Conservation (phyloP, 2,113 vertebrate genomes). For the Alethe diademata region DNA sequence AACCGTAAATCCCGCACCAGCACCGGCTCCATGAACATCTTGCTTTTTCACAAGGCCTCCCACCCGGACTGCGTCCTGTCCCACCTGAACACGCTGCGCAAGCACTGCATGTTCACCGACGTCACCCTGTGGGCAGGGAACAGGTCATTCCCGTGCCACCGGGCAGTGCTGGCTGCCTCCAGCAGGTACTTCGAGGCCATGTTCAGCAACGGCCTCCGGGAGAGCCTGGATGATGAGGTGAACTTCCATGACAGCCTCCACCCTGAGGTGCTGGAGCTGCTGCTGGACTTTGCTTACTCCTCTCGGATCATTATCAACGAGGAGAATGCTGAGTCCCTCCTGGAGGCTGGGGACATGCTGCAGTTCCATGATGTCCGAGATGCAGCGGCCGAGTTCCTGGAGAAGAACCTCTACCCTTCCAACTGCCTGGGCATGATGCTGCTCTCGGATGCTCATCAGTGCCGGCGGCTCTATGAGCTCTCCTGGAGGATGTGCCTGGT, state of each 20-base stretch:
- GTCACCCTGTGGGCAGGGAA: slow-evolving; percentile 92
- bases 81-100: slow-evolving; percentile 89
- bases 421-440: slow-evolving; percentile 96
- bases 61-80: slow-evolving; percentile 91
- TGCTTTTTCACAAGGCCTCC: slow-evolving; percentile 91
- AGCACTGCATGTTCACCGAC: slow-evolving; percentile 92
- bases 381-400: slow-evolving; percentile 89
- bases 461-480: slow-evolving; percentile 87
- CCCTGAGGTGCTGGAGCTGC: slow-evolving; percentile 91
- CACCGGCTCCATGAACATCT: slow-evolving; percentile 90
- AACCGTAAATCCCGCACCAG: slow-evolving; percentile 93
- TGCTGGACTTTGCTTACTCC: slow-evolving; percentile 94
- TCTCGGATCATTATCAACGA: slow-evolving; percentile 91
- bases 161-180: slow-evolving; percentile 90
- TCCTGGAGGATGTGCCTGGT: slow-evolving; percentile 94
- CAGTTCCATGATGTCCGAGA: slow-evolving; percentile 93
- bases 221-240: slow-evolving; percentile 87
- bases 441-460: slow-evolving; percentile 93
- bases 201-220: slow-evolving; percentile 92
- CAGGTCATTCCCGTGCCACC: slow-evolving; percentile 90
- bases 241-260: slow-evolving; percentile 93
- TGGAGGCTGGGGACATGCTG: slow-evolving; percentile 94
- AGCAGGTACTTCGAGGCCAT: slow-evolving; percentile 96
- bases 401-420: slow-evolving; percentile 88
- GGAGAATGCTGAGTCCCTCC: slow-evolving; percentile 91